Conservation (phyloP, 1,140 invertebrate genomes). For the Andricus grossulariae region DNA sequence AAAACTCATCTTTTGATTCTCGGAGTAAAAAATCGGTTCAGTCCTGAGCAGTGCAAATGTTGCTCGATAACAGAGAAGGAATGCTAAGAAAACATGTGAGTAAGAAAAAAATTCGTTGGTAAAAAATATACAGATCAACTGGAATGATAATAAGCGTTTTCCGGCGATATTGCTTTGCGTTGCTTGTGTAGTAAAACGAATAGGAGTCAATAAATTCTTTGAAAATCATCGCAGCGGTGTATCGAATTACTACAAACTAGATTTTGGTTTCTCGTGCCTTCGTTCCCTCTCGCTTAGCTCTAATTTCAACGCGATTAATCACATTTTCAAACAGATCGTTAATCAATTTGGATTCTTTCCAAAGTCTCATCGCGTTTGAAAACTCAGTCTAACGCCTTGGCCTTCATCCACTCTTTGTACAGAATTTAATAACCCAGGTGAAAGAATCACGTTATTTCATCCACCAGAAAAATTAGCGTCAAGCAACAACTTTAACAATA, state of each 20-base stretch:
- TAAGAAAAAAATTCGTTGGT: conserved; percentile 12
- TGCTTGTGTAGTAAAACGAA: conserved; percentile 3
- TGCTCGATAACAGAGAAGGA: conserved; percentile 16
- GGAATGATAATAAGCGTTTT: conserved; percentile 27
- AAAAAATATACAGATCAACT: conserved; percentile 24
- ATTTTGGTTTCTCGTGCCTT: conserved; percentile 25
- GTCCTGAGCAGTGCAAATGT: conserved; percentile 20
- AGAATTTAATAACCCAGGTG: conserved; percentile 1
- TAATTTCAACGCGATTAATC: conserved; percentile 29
- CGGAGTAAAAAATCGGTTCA: not conserved
- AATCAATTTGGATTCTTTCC: conserved; percentile 15
- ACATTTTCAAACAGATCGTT: conserved; percentile 16
- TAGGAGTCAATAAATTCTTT: not conserved
- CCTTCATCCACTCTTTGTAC: conserved; percentile 21
- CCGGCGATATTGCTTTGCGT: not conserved
- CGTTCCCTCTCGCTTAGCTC: conserved; percentile 23
- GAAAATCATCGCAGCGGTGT: not conserved
- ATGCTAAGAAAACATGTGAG: conserved; percentile 10
- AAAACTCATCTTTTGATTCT: conserved; percentile 13
- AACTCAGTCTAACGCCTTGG: conserved; percentile 30
- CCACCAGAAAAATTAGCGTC: conserved; percentile 11
- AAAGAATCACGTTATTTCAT: conserved; percentile 13
- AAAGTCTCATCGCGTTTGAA: conserved; percentile 5
- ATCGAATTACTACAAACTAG: conserved; percentile 28
- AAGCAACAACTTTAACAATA: conserved; percentile 22